Base-by-base conservation (phyloP, 2,888 invertebrate species). In the Pharmacophagus antenor region DNA sequence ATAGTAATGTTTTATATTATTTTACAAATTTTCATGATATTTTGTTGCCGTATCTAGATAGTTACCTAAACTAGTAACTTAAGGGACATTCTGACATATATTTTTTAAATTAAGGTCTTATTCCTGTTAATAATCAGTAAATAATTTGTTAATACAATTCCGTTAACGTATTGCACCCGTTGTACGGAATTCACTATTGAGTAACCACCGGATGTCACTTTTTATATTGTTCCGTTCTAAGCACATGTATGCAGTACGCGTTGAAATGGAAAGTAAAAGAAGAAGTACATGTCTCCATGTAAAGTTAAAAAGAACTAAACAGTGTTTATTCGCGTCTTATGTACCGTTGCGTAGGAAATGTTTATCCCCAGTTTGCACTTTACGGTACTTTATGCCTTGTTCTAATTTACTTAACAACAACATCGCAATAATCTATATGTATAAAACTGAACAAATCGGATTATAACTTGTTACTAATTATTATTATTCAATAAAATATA, bases 171-270 rank as follows among this genome's bases (percentile, higher is more conserved):
- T n/a, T n/a, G n/a, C n/a, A n/a, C n/a, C 8, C 27, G 21, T 47
- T 22, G 22, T 27, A 22, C 23, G 41, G 23, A 42, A 53, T 47
- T 25, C 10, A 37, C n/a, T 47, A 5, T 59, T 37, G 37, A 56
- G 18, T 50, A 37, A 46, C n/a, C 51, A 37, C 37, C 50, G 60
- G 22, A 56, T 49, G 54, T 51, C 22, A 56, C 46, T 50, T 46
- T 50, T 46, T 55, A 44, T 59, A 27, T 54, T 54, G 54, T 31
- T 70, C 62, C 57, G 44, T 61, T 60, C 55, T 66, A 69, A 65
- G 68, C 64, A 71, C 74, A 74, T 77, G 80, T 76, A 72, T 65
- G 56, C 73, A 52, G 23, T 48, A 41, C n/a, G 49, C 27, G 20
- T 27, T n/a, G 31, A 23, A 46, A 58, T 37, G 46, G 58, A 58